A percentile compares a stretch with the other conserved stretches of the same genome.
These are phyloP conservation scores for Camarhynchus parvulus DNA, from an alignment of 2,113 vertebrate species.

Conservation along the genomic window DNA sequence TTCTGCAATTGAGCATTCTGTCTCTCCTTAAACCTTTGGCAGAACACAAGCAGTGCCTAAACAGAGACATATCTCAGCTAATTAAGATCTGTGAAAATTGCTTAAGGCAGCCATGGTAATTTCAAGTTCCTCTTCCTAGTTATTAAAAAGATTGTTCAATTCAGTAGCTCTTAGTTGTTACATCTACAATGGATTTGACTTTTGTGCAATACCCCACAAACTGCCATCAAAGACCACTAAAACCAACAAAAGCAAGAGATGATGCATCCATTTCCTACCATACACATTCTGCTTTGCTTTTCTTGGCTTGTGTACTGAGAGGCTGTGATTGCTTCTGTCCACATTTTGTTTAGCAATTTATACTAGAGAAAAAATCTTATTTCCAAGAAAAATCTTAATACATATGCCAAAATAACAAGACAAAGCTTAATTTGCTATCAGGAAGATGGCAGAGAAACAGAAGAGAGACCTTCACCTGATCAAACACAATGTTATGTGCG, in stretches of 20 bases:
- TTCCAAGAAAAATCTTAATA: not conserved
- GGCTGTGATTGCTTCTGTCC: not conserved
- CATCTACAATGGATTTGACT: not conserved
- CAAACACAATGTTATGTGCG: not conserved
- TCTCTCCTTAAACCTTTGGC: not conserved
- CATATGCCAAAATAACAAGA: not conserved
- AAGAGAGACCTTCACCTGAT: not conserved
- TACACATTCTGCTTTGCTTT: not conserved
- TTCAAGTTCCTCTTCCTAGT: not conserved
- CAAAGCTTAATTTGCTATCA: not conserved
- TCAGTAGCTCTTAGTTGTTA: not conserved
- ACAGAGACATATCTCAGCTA: not conserved
- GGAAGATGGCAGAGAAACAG: not conserved
- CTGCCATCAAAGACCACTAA: not conserved
- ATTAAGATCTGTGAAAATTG: not conserved
- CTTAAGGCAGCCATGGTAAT: not conserved
- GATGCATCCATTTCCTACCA: not conserved
- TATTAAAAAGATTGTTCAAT: not conserved
- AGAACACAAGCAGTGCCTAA: not conserved
- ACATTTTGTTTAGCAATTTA: not conserved
- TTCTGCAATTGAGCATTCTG: not conserved
- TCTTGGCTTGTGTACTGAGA: not conserved
- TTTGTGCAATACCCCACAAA: not conserved
- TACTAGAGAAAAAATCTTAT: not conserved
- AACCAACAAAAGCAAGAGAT: not conserved